These are phyloP conservation scores for Notoglanidium macrostoma DNA, from an alignment of 2,797 vertebrate species.

Conservation along the genomic window DNA sequence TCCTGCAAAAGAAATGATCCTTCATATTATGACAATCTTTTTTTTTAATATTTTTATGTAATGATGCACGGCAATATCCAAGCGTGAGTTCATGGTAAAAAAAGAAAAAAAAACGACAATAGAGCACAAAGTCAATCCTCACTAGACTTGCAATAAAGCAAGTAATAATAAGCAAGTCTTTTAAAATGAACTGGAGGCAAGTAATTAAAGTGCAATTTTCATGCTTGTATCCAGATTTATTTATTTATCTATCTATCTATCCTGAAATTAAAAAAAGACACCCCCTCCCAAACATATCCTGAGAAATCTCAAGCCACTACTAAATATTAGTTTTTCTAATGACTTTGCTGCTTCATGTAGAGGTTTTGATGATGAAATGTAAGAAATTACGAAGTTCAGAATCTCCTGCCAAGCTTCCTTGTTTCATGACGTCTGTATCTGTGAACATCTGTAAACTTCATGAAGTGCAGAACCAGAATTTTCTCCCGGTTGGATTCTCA, in stretches of 20 bases:
- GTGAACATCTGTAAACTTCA: neutral
- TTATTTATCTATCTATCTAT: neutral
- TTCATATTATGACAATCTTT: neutral
- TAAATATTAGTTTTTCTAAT: neutral
- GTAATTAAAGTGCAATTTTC: neutral
- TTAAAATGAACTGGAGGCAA: neutral
- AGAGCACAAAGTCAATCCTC: neutral
- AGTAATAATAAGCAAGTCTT: neutral
- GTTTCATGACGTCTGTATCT: neutral
- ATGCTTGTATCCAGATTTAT: neutral
- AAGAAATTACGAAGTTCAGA: neutral
- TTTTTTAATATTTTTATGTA: neutral
- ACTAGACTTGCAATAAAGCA: neutral
- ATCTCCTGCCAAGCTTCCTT: neutral
- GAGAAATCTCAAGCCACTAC: too few species aligned
- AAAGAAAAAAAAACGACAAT: neutral
- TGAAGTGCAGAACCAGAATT: neutral
- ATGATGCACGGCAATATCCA: too few species aligned
- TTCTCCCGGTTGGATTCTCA: neutral
- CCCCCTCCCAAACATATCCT: neutral
- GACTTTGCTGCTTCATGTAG: neutral
- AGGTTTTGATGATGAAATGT: neutral
- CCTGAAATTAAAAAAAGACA: neutral
- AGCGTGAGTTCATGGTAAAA: too few species aligned
- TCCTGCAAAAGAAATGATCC: neutral